Base-by-base conservation (phyloP, 2,888 invertebrate genomes). In the Galeruca laticollis region DNA sequence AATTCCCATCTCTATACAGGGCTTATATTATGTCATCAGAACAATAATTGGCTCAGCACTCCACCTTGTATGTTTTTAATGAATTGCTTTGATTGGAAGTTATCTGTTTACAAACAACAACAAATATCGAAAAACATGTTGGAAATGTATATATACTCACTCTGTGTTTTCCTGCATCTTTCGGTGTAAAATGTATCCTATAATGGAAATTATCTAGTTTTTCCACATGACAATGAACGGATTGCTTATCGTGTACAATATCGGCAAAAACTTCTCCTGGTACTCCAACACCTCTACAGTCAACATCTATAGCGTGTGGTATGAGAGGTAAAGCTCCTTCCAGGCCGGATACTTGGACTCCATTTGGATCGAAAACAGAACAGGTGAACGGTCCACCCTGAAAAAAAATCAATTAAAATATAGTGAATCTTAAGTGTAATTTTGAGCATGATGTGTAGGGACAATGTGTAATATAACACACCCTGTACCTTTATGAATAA, bases 301-400 rank as follows among this genome's bases (percentile, higher is more conserved):
- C 90, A 71, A 90, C 81, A 78, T 92, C 92, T 77, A 96, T 94
- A n/a, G 94, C 94, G 82, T 96, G 96, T 0, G 95, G 94, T 71
- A 95, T 92, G 20, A 95, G 88, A 0, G 96, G 95, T 80, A 94
- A 89, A 8, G 95, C 96, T 2, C 93, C 94, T 79, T 95, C 94
- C 8, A 94, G 84, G 0, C 94, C 94, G 69, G 92, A 90, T 0
- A 94, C 92, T 70, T 94, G 92, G 10, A 98, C 94, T 21, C 95
- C 95, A 51, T 95, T 92, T 0, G 98, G 96, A 86, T 98, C 97
- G 82, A 96, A 98, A 0, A 98, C 97, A 79, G 96, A 94, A 83
- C 99, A 97, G 0, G 95, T 94, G 85, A 98, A 99, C 1, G 99
- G 99, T 18, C 97, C 97, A 68, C 98, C 98, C 88, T 94, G 79